phyloP scores from a whole-genome alignment of 1,140 invertebrate species.

The Phocides pigmalion region DNA sequence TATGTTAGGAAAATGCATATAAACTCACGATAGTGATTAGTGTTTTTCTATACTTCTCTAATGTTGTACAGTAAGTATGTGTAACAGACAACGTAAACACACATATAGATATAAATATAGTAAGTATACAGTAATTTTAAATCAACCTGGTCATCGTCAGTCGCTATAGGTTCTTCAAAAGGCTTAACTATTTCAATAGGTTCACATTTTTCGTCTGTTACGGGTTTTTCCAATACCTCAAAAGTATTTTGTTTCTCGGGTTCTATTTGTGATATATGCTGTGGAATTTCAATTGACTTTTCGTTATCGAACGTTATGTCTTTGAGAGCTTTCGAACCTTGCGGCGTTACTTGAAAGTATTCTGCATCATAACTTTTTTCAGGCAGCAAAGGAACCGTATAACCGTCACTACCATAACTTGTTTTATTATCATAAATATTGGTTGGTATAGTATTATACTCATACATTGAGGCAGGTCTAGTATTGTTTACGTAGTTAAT shows the following conservation, averaged over 20 bases:
- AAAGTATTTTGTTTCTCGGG: neutral
- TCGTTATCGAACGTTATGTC: constrained; percentile 26
- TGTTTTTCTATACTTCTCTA: constrained; percentile 57
- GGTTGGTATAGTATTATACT: constrained; percentile 42
- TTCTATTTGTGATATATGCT: constrained; percentile 7
- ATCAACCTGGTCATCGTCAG: constrained; percentile 68
- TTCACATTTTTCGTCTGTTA: constrained; percentile 29
- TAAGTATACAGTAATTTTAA: constrained; percentile 75
- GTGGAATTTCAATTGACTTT: constrained; percentile 16
- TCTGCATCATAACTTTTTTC: constrained; percentile 61
- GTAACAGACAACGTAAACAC: constrained; percentile 70
- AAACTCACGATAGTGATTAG: constrained; percentile 62
- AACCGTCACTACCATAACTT: constrained; percentile 50
- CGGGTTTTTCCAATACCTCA: constrained; percentile 21
- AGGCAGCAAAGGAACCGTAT: constrained; percentile 44
- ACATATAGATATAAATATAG: constrained; percentile 71
- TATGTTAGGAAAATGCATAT: constrained; percentile 42
- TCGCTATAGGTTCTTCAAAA: constrained; percentile 52
- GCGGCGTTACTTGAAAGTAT: constrained; percentile 43
- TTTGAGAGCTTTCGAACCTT: constrained; percentile 24
- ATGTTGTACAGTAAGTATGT: constrained; percentile 67
- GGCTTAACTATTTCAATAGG: constrained; percentile 33
- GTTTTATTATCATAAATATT: constrained; percentile 17
- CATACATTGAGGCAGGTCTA: constrained; percentile 49
- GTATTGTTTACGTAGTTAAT: constrained; percentile 32